A percentile compares a stretch with the other conserved stretches of the same genome.
phyloP scores from a whole-genome alignment of 2,113 vertebrate species.

The Dipodomys ordii region DNA sequence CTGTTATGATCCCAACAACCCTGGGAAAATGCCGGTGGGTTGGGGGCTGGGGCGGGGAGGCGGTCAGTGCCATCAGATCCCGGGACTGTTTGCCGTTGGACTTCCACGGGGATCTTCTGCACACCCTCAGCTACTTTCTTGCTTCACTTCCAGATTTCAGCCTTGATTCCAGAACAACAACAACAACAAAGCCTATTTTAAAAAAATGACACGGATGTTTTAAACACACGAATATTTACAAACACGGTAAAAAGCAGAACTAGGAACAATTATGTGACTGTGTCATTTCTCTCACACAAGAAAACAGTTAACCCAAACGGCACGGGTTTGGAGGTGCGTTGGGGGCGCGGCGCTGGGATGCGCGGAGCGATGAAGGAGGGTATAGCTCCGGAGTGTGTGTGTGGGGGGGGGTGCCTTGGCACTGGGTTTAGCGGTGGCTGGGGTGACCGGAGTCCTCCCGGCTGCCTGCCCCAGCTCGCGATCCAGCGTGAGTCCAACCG shows the following conservation, averaged over 20 bases:
- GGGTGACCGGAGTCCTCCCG: neutral
- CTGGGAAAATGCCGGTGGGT: neutral
- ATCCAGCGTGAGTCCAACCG: accelerated
- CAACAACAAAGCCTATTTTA: neutral
- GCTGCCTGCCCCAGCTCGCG: accelerated
- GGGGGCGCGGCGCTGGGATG: neutral
- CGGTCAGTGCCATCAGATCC: neutral
- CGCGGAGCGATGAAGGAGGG: accelerated
- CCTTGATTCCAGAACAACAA: neutral
- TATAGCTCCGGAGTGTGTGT: neutral
- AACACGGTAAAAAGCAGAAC: constrained; percentile 24
- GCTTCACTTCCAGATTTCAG: neutral
- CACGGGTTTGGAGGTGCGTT: neutral
- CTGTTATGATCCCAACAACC: neutral
- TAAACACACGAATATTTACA: neutral
- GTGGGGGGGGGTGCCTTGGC: neutral
- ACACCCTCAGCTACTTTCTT: neutral
- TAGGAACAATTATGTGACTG: neutral
- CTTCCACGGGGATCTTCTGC: neutral
- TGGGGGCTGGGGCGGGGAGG: neutral
- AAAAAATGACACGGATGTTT: neutral
- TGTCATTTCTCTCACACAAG: neutral
- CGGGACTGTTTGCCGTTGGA: accelerated
- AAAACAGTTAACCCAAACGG: neutral
- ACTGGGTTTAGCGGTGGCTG: neutral